Conservation (phyloP, 37 sponge, comb jelly and placozoan genomes). For the Ianthella basta region DNA sequence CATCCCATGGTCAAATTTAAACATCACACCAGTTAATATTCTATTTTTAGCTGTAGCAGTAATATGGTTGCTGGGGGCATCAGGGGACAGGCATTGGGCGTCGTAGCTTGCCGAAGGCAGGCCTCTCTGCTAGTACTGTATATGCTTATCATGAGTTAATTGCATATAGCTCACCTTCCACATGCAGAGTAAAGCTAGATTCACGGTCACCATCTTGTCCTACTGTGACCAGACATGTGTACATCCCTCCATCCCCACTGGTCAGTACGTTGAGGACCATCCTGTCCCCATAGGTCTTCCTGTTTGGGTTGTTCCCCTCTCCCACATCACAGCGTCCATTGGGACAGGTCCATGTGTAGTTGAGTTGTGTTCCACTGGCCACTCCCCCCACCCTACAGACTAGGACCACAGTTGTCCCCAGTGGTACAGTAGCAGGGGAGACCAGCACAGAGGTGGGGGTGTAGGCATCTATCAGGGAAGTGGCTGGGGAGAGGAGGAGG, state of each 20-base stretch:
- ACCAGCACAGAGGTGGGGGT: constrained; percentile 5
- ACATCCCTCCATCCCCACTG: constrained; percentile 9
- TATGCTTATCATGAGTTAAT: no score
- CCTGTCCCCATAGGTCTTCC: constrained; percentile 27
- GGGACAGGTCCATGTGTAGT: constrained; percentile 33
- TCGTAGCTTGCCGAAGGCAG: no score
- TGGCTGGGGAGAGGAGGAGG: no score
- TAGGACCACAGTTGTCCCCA: constrained; percentile 26
- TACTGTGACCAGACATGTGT: constrained; percentile 26
- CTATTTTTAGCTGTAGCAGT: no score
- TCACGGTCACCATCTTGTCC: neutral
- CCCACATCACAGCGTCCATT: constrained; percentile 26
- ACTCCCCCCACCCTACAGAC: constrained; percentile 19
- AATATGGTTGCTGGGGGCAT: no score
- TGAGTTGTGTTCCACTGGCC: constrained; percentile 14
- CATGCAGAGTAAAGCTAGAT: neutral
- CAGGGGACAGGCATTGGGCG: no score
- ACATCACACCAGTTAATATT: no score
- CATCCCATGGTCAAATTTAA: no score
- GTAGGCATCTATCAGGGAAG: constrained; percentile 18
- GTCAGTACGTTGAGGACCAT: constrained; percentile 17
- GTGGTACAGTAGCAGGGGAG: constrained; percentile 7
- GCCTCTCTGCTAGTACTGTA: no score
- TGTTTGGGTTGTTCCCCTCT: constrained; percentile 25
- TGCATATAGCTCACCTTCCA: neutral